Base-by-base conservation (phyloP, 2,888 invertebrate species). In the Drosophila algonquin region DNA sequence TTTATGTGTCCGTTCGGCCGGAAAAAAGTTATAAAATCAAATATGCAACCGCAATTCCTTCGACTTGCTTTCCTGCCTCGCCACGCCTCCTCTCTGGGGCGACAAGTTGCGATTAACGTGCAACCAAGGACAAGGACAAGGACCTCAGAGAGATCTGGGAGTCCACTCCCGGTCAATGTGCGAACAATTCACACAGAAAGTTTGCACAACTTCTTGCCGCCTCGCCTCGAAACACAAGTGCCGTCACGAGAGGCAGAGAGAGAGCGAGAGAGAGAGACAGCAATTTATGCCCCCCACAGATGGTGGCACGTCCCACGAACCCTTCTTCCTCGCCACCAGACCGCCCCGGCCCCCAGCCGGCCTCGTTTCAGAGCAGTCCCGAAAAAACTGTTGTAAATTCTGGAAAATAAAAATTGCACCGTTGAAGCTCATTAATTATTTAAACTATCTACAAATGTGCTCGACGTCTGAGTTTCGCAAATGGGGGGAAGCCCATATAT, bases 341-440 rank as follows among this genome's bases (percentile, higher is more conserved):
- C 3, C 24, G 24, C 24, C 24, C 24, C n/a, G n/a, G n/a, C n/a
- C n/a, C n/a, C n/a, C n/a, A n/a, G n/a, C n/a, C n/a, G n/a, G n/a
- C n/a, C n/a, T n/a, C n/a, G n/a, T n/a, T n/a, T n/a, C 24, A 73
- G 50, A 24, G 18, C 14, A 53, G 59, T 40, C 14, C 40, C 40
- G 40, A 61, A 57, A 57, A 63, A 62, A 55, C 32, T 60, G 59
- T 56, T 60, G 45, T 56, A 61, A 67, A 67, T 68, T 60, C 30
- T 18, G 54, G 47, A 50, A 47, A 74, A 67, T 67, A 67, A 64
- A 64, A 67, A 67, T 64, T 56, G 71, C 68, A 54, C 70, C 68
- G 79, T 74, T 78, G 71, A 61, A 57, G 61, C 80, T 76, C 85
- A 89, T 89, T 88, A 89, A 89, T 89, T 89, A 89, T 89, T 89